Conservation (phyloP, 2,797 vertebrate genomes). For the Chelon labrosus region DNA sequence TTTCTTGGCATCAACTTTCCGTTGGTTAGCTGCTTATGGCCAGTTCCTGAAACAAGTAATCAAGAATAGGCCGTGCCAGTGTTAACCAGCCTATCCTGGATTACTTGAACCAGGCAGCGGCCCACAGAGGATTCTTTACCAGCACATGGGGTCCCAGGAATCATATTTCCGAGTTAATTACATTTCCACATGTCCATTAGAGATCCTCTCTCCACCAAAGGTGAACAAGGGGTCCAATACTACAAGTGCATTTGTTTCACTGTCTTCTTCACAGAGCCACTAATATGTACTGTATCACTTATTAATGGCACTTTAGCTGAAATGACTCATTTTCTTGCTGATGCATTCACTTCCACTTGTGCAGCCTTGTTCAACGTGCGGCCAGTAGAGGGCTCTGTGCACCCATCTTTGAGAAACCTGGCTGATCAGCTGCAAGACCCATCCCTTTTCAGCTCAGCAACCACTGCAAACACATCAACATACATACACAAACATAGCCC, state of each 20-base stretch:
- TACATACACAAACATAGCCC: slow-evolving; percentile 56
- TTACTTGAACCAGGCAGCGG: slow-evolving; percentile 97
- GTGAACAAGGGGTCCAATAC: slow-evolving; percentile 3
- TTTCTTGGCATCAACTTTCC: not conserved
- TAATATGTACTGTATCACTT: slow-evolving; percentile 10
- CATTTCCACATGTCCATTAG: slow-evolving; percentile 49
- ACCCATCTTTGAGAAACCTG: slow-evolving; percentile 41
- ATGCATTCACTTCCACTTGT: slow-evolving; percentile 16
- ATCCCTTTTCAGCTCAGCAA: slow-evolving; percentile 72
- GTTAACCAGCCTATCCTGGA: slow-evolving; percentile 99
- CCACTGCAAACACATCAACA: slow-evolving; percentile 65
- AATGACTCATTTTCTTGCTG: slow-evolving; percentile 43
- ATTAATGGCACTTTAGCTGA: slow-evolving; percentile 28
- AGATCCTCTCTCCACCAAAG: slow-evolving; percentile 3
- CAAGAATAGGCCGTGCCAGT: slow-evolving; percentile 93
- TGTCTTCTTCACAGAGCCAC: not conserved
- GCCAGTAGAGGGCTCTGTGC: slow-evolving; percentile 79
- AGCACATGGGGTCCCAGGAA: slow-evolving; percentile 37
- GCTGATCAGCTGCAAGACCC: slow-evolving; percentile 65
- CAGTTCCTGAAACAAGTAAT: slow-evolving; percentile 97
- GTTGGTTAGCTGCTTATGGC: slow-evolving; percentile 70
- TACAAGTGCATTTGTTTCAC: not conserved
- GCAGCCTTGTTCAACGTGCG: slow-evolving; percentile 46
- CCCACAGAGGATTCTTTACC: slow-evolving; percentile 60
- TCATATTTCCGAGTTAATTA: slow-evolving; percentile 63